phyloP scores from a whole-genome alignment of 2,797 vertebrate genomes.

The Sebastes itinus region DNA sequence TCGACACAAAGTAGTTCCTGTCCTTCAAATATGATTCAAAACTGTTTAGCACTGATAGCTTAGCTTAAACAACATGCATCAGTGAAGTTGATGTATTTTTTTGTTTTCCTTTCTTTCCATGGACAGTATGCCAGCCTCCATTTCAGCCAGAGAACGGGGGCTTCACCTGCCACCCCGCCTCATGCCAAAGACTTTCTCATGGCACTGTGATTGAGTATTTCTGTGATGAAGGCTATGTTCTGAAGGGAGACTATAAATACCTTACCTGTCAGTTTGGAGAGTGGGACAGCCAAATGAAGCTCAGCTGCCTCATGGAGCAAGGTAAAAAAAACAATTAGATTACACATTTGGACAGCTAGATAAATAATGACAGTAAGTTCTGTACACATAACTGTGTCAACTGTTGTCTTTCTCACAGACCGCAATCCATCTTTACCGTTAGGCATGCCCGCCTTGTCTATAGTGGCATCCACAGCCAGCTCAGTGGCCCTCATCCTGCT shows the following conservation, averaged over 20 bases:
- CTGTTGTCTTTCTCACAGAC: conserved; percentile 76
- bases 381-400: not conserved
- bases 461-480: conserved; percentile 94
- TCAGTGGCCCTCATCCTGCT: conserved; percentile 93
- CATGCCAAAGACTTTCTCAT: conserved; percentile 86
- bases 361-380: not conserved
- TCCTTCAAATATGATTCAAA: not conserved
- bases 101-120: conserved; percentile 13
- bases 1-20: not conserved
- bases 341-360: not conserved
- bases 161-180: conserved; percentile 90
- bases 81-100: not conserved
- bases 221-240: conserved; percentile 90
- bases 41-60: not conserved
- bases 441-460: conserved; percentile 91
- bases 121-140: conserved; percentile 88
- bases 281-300: conserved; percentile 90
- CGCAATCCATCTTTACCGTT: conserved; percentile 83
- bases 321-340: conserved; percentile 67
- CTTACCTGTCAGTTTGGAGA: conserved; percentile 91
- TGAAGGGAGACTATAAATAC: conserved; percentile 93
- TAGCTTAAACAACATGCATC: not conserved
- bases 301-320: conserved; percentile 89
- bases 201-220: conserved; percentile 92
- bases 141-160: conserved; percentile 91